Evolutionary conservation across 2,797 vertebrate genomes (phyloP).

Genomic region (Erethizon dorsatum): DNA sequence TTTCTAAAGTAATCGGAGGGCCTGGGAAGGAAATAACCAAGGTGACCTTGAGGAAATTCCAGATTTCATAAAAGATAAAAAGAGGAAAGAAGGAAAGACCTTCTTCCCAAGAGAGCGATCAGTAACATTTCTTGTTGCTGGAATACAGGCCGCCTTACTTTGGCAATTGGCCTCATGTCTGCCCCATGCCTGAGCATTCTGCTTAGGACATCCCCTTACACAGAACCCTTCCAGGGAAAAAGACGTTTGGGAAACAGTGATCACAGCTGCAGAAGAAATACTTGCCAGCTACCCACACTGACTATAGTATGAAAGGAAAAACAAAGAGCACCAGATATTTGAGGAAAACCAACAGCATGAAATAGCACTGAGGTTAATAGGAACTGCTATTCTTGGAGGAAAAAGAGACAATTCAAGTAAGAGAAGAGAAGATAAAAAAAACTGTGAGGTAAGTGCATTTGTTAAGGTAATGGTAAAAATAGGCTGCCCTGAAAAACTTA

Average conservation of each 20-base stretch:
- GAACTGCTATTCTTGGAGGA: not conserved
- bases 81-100: not conserved
- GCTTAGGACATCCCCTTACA: not conserved
- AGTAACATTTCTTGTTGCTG: not conserved
- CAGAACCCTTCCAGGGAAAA: not conserved
- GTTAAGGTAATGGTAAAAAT: conserved; percentile 2
- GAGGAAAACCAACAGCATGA: not conserved
- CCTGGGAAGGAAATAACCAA: not conserved
- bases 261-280: not conserved
- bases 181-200: not conserved
- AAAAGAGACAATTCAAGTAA: conserved; percentile 44
- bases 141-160: not conserved
- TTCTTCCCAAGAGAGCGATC: not conserved
- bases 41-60: not conserved
- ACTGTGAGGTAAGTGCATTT: not conserved
- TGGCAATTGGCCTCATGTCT: not conserved
- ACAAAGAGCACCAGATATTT: not conserved
- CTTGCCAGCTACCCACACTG: not conserved
- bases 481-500: not conserved
- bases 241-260: not conserved
- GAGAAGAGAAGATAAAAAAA: not conserved
- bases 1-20: not conserved
- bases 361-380: not conserved
- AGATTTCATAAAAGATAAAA: not conserved
- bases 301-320: not conserved